Base-by-base conservation (phyloP, 2,888 invertebrate species). In the Limnephilus lunatus region DNA sequence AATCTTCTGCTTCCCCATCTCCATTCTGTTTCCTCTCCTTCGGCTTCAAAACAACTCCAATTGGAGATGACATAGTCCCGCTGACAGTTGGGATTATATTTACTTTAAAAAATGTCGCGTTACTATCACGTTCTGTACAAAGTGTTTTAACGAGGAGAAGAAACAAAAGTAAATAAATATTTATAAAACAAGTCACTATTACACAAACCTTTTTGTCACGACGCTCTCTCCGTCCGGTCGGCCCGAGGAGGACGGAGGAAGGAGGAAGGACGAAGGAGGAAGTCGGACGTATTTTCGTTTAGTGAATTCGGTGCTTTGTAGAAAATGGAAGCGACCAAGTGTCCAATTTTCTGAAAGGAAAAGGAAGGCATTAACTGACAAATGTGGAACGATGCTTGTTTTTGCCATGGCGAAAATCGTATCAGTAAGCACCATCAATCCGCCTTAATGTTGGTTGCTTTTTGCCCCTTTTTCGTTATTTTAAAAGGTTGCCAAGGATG, bases 281-380 rank as follows among this genome's bases (percentile, higher is more conserved):
- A 32, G 35, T 25, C 85, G 85, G 85, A n/a, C 31, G 35, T 35
- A 35, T 85, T 85, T 32, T 85, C n/a, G n/a, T 85, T 85, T 32
- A 39, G n/a, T 85, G 39, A 44, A 35, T 85, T 85, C 35, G n/a
- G 39, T 32, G n/a, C 48, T 31, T 48, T 53, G n/a, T 12, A 39
- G n/a, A 39, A n/a, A 87, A 87, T 53, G 32, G 44, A 87, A 30
- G 32, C 30, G 31, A 44, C 12, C 48, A 11, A 48, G 87, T 88
- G 88, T 88, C 68, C 88, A 88, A 88, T 88, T 88, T 88, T 88
- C 88, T 68, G 88, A 88, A 88, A 88, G 88, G 31, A 88, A 88
- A 88, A 88, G 68, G 53, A 88, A 88, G 68, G 31, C 88, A 31
- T 31, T 11, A 14, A 15, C 88, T 88, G 88, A 88, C 88, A 88